Conservation (phyloP, 1,140 invertebrate species). For the Gonioctena quinquepunctata region DNA sequence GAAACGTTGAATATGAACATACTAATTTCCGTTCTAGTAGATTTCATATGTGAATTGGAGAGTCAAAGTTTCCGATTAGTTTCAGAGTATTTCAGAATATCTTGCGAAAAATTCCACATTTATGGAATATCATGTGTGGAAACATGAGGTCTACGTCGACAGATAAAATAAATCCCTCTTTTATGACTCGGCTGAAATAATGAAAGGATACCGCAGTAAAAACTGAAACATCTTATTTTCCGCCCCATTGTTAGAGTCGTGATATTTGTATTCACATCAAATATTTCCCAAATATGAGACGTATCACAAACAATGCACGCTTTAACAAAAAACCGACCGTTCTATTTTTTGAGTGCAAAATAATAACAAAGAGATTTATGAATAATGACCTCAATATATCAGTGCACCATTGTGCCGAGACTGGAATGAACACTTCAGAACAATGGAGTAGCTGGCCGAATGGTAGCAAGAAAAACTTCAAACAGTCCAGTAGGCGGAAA, state of each 20-base stretch:
- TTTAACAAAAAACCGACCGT: background rate
- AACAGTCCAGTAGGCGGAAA: conserved; percentile 28
- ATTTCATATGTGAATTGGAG: too few species aligned
- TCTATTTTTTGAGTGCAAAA: conserved; percentile 24
- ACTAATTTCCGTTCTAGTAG: too few species aligned
- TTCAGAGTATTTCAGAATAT: too few species aligned
- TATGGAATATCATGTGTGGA: too few species aligned
- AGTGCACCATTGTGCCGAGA: conserved; percentile 19
- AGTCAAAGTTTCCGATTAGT: too few species aligned
- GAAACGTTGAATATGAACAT: too few species aligned
- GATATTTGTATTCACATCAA: background rate
- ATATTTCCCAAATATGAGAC: conserved; percentile 1
- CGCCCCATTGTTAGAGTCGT: background rate
- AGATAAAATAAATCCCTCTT: too few species aligned
- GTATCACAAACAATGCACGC: background rate
- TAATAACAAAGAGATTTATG: conserved; percentile 30
- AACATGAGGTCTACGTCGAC: too few species aligned
- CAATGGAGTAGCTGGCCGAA: conserved; percentile 28
- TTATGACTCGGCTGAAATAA: background rate
- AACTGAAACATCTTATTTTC: background rate
- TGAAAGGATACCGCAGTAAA: background rate
- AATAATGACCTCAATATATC: conserved; percentile 34
- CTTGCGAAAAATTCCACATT: too few species aligned
- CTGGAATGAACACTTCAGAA: conserved; percentile 30
- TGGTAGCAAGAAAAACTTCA: conserved; percentile 26